A percentile compares a stretch with the other conserved stretches of the same genome.
phyloP scores from a whole-genome alignment of 2,113 vertebrate species.

The Plecturocebus donacophilus region DNA sequence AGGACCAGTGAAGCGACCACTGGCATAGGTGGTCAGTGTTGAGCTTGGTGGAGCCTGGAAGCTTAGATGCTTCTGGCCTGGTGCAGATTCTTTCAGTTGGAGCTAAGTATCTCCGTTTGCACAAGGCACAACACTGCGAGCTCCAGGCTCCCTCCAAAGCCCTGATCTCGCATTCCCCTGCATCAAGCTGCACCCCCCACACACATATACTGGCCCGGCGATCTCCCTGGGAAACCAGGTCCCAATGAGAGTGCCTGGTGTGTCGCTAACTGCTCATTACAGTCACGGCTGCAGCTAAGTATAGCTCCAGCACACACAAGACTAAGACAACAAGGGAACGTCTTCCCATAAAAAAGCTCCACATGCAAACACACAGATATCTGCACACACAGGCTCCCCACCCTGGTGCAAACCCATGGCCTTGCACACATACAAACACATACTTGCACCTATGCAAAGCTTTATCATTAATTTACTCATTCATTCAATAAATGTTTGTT shows the following conservation, averaged over 20 bases:
- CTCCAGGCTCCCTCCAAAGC: conserved; percentile 17
- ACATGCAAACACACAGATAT: conserved; percentile 35
- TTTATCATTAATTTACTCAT: neutral
- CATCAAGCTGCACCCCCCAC: neutral
- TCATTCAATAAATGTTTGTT: neutral
- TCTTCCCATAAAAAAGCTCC: conserved; percentile 53
- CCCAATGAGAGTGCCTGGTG: conserved; percentile 68
- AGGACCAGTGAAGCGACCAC: neutral
- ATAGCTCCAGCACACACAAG: conserved; percentile 70
- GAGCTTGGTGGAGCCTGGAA: neutral
- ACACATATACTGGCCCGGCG: conserved; percentile 36
- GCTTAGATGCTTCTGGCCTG: neutral
- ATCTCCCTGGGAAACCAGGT: conserved; percentile 80
- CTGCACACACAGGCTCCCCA: neutral
- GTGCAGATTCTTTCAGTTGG: neutral
- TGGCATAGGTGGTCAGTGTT: neutral
- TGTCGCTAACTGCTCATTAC: conserved; percentile 73
- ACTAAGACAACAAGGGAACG: conserved; percentile 71
- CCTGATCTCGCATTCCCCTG: neutral
- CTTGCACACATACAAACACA: neutral
- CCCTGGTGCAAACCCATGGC: accelerated
- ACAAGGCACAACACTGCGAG: neutral
- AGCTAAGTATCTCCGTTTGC: neutral
- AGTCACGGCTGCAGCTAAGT: conserved; percentile 77
- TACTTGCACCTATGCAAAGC: neutral